A percentile compares a stretch with the other conserved stretches of the same genome.
Conservation (phyloP, 2,113 vertebrate species). For the Istiophorus platypterus region DNA sequence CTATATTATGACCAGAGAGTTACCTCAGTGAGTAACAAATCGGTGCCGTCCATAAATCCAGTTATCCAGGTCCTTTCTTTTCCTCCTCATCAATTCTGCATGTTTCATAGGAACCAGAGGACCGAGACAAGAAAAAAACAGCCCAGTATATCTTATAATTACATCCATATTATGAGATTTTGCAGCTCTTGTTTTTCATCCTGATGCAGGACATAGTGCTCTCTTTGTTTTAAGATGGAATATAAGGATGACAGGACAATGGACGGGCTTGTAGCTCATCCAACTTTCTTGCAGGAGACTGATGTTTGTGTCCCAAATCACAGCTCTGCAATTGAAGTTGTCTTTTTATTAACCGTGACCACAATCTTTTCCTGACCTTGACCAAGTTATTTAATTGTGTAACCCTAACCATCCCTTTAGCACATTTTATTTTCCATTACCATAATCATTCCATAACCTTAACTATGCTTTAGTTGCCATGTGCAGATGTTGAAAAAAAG, state of each 20-base stretch:
- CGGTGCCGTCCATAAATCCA: not conserved
- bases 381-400: too few species aligned
- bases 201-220: not conserved
- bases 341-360: too few species aligned
- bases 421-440: too few species aligned
- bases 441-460: too few species aligned
- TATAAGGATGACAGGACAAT: not conserved
- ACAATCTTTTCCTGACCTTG: too few species aligned
- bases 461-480: too few species aligned
- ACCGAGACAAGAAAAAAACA: not conserved
- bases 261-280: not conserved
- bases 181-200: not conserved
- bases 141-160: not conserved
- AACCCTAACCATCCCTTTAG: too few species aligned
- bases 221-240: not conserved
- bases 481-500: too few species aligned
- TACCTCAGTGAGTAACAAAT: not conserved
- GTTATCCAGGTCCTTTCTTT: not conserved
- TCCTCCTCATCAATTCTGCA: not conserved
- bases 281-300: too few species aligned
- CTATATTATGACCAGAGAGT: constrained; percentile 2
- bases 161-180: not conserved
- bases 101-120: not conserved
- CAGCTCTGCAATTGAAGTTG: too few species aligned
- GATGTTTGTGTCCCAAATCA: too few species aligned